Conservation (phyloP, 92 coral and sea anemone genomes). For the Phenganax marumi region DNA sequence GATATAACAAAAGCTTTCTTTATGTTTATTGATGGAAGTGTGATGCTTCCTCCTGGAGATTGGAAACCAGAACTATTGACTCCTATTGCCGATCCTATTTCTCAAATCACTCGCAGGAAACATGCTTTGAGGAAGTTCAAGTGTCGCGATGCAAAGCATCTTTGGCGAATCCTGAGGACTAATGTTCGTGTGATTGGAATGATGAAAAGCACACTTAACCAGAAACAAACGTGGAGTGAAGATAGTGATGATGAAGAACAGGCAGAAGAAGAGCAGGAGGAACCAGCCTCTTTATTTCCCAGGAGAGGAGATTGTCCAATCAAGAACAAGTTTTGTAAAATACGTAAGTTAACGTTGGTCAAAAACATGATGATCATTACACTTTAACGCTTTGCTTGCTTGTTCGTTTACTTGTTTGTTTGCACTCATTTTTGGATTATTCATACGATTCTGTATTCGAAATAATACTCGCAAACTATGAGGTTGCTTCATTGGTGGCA, state of each 20-base stretch:
- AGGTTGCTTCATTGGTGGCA: no score
- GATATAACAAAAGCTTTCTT: constrained; percentile 35
- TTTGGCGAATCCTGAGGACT: constrained; percentile 40
- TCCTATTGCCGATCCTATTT: constrained; percentile 32
- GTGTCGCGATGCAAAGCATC: constrained; percentile 28
- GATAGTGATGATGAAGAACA: neutral
- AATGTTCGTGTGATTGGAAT: constrained; percentile 28
- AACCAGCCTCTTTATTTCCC: constrained; percentile 15
- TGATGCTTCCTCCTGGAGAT: constrained; percentile 39
- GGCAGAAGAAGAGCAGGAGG: neutral
- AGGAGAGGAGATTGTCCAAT: constrained; percentile 45
- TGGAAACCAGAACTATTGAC: constrained; percentile 42
- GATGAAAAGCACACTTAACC: constrained; percentile 19
- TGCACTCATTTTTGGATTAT: no score
- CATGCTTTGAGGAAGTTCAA: constrained; percentile 26
- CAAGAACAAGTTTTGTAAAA: constrained; percentile 18
- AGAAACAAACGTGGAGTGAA: neutral
- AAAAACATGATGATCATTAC: neutral
- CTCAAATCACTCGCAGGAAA: constrained; percentile 31
- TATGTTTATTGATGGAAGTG: constrained; percentile 41
- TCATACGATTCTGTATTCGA: no score
- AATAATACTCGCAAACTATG: no score
- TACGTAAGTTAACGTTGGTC: constrained; percentile 14
- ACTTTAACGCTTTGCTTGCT: no score
- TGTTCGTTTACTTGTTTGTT: no score